These are phyloP conservation scores for Acropora yongei DNA, from an alignment of 64 coral and sea anemone species.

Conservation along the genomic window DNA sequence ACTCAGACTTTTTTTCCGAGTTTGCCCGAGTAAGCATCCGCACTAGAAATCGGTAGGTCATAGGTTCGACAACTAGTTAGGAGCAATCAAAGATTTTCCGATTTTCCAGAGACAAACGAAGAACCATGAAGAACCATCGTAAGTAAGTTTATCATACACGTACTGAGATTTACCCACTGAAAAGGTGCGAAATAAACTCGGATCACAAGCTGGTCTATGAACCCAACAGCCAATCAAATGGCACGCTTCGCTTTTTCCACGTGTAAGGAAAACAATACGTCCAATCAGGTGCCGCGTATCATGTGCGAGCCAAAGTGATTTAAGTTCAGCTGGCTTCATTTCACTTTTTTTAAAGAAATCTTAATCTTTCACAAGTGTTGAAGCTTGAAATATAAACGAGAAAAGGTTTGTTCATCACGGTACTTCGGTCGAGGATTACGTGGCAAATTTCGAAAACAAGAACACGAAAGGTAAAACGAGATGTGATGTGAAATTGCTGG, in stretches of 20 bases:
- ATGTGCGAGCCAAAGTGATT: not conserved
- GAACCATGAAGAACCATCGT: too few relatives aligned
- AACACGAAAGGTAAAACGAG: not conserved
- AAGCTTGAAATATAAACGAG: not conserved
- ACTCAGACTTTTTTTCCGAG: too few relatives aligned
- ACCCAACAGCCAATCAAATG: conserved; percentile 1
- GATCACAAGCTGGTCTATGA: not conserved
- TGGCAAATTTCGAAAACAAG: not conserved
- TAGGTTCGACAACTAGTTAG: too few relatives aligned
- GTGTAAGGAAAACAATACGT: conserved; percentile 8
- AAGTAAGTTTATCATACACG: not conserved
- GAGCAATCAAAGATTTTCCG: too few relatives aligned
- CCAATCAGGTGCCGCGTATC: not conserved
- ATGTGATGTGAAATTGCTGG: not conserved
- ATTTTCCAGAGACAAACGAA: too few relatives aligned
- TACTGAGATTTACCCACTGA: not conserved
- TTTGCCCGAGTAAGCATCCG: too few relatives aligned
- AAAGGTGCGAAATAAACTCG: not conserved
- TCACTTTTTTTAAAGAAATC: not conserved
- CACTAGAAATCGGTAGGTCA: too few relatives aligned
- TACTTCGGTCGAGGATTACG: not conserved
- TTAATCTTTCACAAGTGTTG: not conserved
- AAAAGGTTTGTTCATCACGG: not conserved
- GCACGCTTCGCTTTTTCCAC: not conserved
- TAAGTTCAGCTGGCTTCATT: not conserved